phyloP scores from a whole-genome alignment of 2,888 invertebrate species.

The Drosophila acutilabella region DNA sequence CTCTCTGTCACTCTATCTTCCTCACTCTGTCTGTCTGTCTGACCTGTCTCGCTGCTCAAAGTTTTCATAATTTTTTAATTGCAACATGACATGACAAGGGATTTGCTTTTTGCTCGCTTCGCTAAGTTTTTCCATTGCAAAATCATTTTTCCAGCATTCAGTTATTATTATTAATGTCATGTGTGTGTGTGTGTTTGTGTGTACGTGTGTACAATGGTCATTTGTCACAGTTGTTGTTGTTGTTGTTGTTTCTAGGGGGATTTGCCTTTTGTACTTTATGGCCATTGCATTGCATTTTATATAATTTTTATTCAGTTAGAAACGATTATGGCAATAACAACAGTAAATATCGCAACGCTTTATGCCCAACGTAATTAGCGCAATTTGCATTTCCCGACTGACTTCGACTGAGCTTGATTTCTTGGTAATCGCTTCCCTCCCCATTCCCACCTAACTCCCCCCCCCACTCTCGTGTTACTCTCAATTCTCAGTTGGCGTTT shows the following conservation, averaged over 20 bases:
- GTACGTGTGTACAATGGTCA: constrained; percentile 58
- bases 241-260: constrained; percentile 46
- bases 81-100: constrained; percentile 77
- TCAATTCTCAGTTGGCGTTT: constrained; percentile 17
- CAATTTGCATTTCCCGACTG: constrained; percentile 79
- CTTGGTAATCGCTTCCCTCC: constrained; percentile 51
- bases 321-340: constrained; percentile 72
- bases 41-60: constrained; percentile 39
- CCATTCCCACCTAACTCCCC: background rate
- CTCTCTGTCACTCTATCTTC: background rate
- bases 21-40: constrained; percentile 12
- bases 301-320: constrained; percentile 66
- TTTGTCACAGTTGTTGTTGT: constrained; percentile 63
- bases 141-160: constrained; percentile 67
- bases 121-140: constrained; percentile 66
- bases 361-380: constrained; percentile 75
- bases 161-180: constrained; percentile 79
- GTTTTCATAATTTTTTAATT: constrained; percentile 64
- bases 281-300: constrained; percentile 68
- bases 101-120: constrained; percentile 61
- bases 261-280: constrained; percentile 64
- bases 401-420: constrained; percentile 56
- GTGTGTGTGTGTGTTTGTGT: too few relatives aligned
- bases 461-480: constrained; percentile 1
- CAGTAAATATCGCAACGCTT: constrained; percentile 61